These are phyloP conservation scores for Tetropium fuscum DNA, from an alignment of 2,888 invertebrate species.

Conservation along the genomic window DNA sequence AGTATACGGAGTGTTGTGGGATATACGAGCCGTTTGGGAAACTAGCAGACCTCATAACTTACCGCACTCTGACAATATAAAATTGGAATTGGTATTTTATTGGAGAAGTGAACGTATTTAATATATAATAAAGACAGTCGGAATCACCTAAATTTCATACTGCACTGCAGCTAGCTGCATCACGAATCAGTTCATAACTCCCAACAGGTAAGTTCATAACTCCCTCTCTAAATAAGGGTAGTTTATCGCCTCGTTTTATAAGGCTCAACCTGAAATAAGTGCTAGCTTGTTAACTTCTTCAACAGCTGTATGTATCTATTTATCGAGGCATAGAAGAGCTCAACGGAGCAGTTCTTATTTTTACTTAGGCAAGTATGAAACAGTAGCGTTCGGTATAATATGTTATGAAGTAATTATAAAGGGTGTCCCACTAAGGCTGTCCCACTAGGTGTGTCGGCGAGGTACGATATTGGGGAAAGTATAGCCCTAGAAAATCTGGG, in stretches of 20 bases:
- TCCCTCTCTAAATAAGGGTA: slow-evolving; percentile 1
- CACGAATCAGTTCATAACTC: slow-evolving; percentile 12
- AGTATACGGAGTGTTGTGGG: slow-evolving; percentile 39
- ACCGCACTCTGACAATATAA: slow-evolving; percentile 41
- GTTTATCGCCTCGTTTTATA: neutral
- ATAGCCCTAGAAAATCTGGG: too few relatives aligned
- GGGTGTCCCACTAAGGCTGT: too few relatives aligned
- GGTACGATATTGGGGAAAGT: too few relatives aligned
- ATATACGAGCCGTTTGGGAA: slow-evolving; percentile 41
- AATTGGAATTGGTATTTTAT: slow-evolving; percentile 46
- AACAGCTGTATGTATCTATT: too few relatives aligned
- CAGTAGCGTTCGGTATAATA: too few relatives aligned
- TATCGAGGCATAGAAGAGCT: too few relatives aligned
- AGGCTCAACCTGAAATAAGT: too few relatives aligned
- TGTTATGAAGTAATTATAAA: too few relatives aligned
- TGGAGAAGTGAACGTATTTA: slow-evolving; percentile 35
- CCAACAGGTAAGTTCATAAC: neutral
- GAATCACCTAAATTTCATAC: slow-evolving; percentile 16
- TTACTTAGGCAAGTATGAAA: too few relatives aligned
- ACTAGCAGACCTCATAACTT: slow-evolving; percentile 39
- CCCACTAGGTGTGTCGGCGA: too few relatives aligned
- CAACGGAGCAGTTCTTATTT: too few relatives aligned
- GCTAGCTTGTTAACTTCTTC: too few relatives aligned
- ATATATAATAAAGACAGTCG: slow-evolving; percentile 34
- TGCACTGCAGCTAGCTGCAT: neutral